Evolutionary conservation across 2,113 vertebrate genomes (phyloP).

Genomic region (Tragelaphus imberbis): DNA sequence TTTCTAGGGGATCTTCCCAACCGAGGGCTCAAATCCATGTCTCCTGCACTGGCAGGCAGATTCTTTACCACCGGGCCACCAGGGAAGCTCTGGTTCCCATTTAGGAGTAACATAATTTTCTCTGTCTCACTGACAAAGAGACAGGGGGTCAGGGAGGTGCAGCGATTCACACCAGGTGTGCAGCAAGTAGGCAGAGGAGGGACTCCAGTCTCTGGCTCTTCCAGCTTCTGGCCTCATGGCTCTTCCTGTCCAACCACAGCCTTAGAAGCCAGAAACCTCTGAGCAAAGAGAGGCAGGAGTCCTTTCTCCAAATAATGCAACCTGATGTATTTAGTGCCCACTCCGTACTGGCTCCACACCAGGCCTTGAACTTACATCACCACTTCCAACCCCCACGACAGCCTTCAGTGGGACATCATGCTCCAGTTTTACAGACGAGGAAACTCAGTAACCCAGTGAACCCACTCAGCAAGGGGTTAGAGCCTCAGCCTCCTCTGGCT

Average conservation of each 20-base stretch:
- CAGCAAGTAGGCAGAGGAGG: not conserved
- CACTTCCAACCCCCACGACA: not conserved
- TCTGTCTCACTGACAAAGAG: not conserved
- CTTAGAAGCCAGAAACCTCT: not conserved
- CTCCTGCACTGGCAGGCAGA: not conserved
- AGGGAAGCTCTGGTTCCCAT: not conserved
- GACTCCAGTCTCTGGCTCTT: not conserved
- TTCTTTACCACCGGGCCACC: not conserved
- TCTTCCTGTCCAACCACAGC: accelerated
- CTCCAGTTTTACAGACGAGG: not conserved
- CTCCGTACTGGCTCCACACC: not conserved
- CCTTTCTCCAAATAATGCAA: not conserved
- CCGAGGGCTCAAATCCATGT: not conserved
- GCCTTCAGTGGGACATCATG: accelerated
- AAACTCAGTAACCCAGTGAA: not conserved
- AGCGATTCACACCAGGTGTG: too few species aligned
- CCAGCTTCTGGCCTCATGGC: not conserved
- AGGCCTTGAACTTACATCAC: not conserved
- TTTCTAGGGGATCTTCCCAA: not conserved
- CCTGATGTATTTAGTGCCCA: not conserved
- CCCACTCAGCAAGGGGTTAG: accelerated
- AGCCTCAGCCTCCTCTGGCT: too few species aligned
- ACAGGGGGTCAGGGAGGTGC: not conserved
- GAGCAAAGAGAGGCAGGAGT: not conserved
- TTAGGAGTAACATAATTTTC: not conserved